A percentile compares a stretch with the other conserved stretches of the same genome.
Conservation (phyloP, 2,113 vertebrate species). For the Eurystomus gularis region DNA sequence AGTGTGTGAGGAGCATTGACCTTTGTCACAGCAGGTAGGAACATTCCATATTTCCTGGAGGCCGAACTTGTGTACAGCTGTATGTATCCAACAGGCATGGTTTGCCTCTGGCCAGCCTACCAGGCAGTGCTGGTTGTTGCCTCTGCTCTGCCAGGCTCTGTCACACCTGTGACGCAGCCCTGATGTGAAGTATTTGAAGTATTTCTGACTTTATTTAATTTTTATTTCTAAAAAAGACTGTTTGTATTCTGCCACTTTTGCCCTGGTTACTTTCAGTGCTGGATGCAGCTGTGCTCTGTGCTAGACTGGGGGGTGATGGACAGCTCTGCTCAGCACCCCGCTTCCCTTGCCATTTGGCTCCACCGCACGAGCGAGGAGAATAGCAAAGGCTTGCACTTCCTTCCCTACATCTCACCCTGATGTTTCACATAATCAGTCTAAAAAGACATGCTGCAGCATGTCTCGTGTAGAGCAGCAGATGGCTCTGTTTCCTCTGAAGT, state of each 20-base stretch:
- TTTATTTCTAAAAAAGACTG: background rate
- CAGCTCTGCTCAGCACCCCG: fast-evolving
- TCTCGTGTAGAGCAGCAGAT: background rate
- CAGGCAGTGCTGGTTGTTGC: background rate
- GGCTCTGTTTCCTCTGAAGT: constrained; percentile 29
- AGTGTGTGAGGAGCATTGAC: background rate
- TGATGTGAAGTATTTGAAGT: background rate
- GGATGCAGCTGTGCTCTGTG: background rate
- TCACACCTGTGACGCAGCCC: background rate
- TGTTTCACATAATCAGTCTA: background rate
- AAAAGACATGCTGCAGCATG: background rate
- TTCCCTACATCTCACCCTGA: background rate
- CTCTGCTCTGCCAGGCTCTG: background rate
- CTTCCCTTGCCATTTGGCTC: background rate
- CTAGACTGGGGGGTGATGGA: background rate
- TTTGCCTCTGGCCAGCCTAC: background rate
- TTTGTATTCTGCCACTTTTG: background rate
- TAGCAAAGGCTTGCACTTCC: background rate
- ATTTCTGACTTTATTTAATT: background rate
- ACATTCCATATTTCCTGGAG: background rate
- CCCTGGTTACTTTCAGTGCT: background rate
- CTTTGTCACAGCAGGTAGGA: background rate
- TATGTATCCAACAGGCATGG: fast-evolving
- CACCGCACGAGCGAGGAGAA: background rate
- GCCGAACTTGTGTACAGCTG: background rate